Evolutionary conservation across 2,113 vertebrate species (phyloP), one percentile per base, ranked within the genome.

Genomic region (Crotophaga sulcirostris): DNA sequence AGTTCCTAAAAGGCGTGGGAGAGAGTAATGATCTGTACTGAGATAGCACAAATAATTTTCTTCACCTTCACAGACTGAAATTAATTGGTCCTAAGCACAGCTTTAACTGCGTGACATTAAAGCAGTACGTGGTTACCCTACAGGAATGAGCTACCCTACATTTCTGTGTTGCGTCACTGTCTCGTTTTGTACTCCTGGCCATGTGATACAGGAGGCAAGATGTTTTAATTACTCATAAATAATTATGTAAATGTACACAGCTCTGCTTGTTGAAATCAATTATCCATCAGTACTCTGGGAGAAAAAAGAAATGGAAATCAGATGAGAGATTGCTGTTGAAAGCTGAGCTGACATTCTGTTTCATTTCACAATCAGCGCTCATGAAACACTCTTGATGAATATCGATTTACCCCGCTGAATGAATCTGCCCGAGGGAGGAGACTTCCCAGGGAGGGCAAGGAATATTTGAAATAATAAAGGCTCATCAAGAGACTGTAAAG

Each of bases 191-290:
- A 26, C 40, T 56, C 66, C 84, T 77, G 82, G 19, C 60, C 58
- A 62, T 0, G 1, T 82, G 74, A 55, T 47, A 40, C 25, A 58
- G 84, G 59, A 82, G 54, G 56, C 49, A 70, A 78, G 89, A 51
- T 18, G n/a, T 47, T 93, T 94, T 94, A 95, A 93, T 96, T 87
- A 51, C 25, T 68, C 31, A 28, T 70, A 90, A 96, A 87, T 82
- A 82, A 77, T 94, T 89, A 95, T 83, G 89, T 11, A 87, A 73
- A 93, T 86, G 56, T 11, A 42, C 38, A 18, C 11, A 75, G 77
- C 44, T 17, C 60, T 6, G 42, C 59, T 62, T 54, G 63, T 63
- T 87, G 70, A 83, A 87, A 96, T 87, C 87, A 94, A 85, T 69
- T 31, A 66, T 54, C 88, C 69, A 66, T 89, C 81, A 92, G 31